phyloP scores from a whole-genome alignment of 1,140 invertebrate species.

The Ceratitis capitata region DNA sequence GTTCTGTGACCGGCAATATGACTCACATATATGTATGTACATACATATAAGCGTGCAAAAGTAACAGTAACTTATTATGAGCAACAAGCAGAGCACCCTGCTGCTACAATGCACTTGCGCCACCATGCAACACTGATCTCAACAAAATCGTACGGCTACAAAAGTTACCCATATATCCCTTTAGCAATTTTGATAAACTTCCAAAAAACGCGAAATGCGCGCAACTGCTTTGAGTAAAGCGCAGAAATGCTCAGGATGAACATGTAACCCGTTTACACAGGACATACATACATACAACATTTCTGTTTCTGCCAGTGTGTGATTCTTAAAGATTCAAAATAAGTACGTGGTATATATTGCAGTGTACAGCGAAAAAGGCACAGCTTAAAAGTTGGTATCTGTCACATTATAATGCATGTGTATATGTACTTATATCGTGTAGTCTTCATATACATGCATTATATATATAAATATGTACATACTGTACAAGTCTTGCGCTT shows the following conservation, averaged over 20 bases:
- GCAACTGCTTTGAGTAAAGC: neutral
- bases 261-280: neutral
- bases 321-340: neutral
- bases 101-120: neutral
- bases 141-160: neutral
- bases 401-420: no score
- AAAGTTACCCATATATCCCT: neutral
- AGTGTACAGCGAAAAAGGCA: no score
- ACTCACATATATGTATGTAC: no score
- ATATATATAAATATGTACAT: neutral
- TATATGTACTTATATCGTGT: neutral
- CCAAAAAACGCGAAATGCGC: neutral
- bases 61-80: neutral
- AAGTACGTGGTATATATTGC: neutral
- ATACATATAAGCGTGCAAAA: neutral
- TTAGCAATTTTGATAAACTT: conserved; percentile 30
- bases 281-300: neutral
- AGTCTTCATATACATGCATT: neutral
- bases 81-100: neutral
- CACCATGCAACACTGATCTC: neutral
- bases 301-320: no score
- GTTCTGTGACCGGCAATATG: neutral
- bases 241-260: neutral
- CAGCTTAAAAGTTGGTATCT: no score
- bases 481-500: neutral